Percentiles rank a stretch among this genome's conserved stretches.
phyloP scores from a whole-genome alignment of 1,140 invertebrate species.

The Drosophila kikkawai region DNA sequence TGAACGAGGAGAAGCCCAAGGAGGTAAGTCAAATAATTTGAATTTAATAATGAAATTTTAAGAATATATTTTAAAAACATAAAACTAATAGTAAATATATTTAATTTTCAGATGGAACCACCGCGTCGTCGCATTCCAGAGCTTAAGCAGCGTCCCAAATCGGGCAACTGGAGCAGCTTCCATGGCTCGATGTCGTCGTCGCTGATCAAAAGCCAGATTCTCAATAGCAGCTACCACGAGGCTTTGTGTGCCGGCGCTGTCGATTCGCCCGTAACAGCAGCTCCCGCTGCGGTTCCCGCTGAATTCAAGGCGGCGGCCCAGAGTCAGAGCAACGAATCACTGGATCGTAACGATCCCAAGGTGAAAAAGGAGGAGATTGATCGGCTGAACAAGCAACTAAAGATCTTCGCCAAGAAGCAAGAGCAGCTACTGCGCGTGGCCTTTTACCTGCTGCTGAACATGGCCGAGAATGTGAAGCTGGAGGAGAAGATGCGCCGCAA shows the following conservation, averaged over 20 bases:
- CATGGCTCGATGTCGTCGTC: slow-evolving; percentile 85
- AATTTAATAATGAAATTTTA: not conserved
- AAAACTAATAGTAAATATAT: not conserved
- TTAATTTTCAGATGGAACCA: slow-evolving; percentile 86
- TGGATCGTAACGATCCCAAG: slow-evolving; percentile 86
- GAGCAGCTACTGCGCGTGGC: slow-evolving; percentile 95
- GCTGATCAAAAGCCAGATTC: slow-evolving; percentile 84
- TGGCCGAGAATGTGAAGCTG: slow-evolving; percentile 97
- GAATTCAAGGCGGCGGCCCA: slow-evolving; percentile 57
- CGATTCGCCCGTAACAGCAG: slow-evolving; percentile 31
- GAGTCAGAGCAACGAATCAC: slow-evolving; percentile 85
- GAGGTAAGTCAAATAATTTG: slow-evolving; percentile 47
- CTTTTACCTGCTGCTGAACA: slow-evolving; percentile 96
- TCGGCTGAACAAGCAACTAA: slow-evolving; percentile 91
- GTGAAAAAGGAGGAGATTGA: slow-evolving; percentile 93
- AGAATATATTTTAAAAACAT: too few species aligned
- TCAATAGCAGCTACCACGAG: slow-evolving; percentile 89
- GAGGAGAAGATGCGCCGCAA: slow-evolving; percentile 99
- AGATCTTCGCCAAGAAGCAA: slow-evolving; percentile 94
- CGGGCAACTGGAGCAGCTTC: slow-evolving; percentile 88
- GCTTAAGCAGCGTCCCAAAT: slow-evolving; percentile 88
- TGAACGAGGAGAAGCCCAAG: slow-evolving; percentile 85
- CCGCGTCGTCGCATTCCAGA: slow-evolving; percentile 89
- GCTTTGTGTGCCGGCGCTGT: slow-evolving; percentile 85
- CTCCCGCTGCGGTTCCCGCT: slow-evolving; percentile 50